Evolutionary conservation across 1,140 invertebrate genomes (phyloP), one percentile per base, ranked within the genome.

Genomic region (Elysia chlorotica): DNA sequence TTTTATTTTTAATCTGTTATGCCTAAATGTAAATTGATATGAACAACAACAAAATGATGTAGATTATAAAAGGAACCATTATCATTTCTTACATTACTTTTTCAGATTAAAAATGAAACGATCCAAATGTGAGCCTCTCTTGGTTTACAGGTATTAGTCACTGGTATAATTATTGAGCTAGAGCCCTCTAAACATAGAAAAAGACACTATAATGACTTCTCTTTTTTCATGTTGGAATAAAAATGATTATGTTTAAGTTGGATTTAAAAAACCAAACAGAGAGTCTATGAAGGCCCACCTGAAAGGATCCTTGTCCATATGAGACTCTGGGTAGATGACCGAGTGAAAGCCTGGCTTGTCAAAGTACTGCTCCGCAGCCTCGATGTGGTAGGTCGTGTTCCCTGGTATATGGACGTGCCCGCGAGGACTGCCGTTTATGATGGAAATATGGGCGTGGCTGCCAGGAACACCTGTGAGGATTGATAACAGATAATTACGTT

Each of bases 351-450:
- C 48, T 41, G 80, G 66, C n/a, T 81, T 66, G 23, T 76, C 19
- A 65, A 85, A 87, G 76, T 89, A 89, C 87, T 94, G 92, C 81
- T 93, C 91, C 56, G 95, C 92, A 88, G 93, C 93, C 89, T 99
- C 97, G 76, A 99, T 93, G 87, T 94, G 98, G 90, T 92, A 99
- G 56, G 92, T 91, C 69, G 92, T 93, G 79, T 91, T 90, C 33
- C 86, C 82, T 54, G 91, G 89, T 73, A 95, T 93, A 79, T 93
- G 89, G 76, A 99, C 96, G 88, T 96, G 95, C 61, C 98, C 98
- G 84, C 98, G 94, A 88, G 99, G 99, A 68, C 98, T 91, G 73
- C 97, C 97, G 86, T 96, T 92, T 78, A 92, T 92, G 83, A 99
- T 91, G 81, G 96, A 96, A 74, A 97, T 97, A 89, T 78, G 75